Base-by-base conservation (phyloP, 2,113 vertebrate genomes). In the Trematomus loennbergii region DNA sequence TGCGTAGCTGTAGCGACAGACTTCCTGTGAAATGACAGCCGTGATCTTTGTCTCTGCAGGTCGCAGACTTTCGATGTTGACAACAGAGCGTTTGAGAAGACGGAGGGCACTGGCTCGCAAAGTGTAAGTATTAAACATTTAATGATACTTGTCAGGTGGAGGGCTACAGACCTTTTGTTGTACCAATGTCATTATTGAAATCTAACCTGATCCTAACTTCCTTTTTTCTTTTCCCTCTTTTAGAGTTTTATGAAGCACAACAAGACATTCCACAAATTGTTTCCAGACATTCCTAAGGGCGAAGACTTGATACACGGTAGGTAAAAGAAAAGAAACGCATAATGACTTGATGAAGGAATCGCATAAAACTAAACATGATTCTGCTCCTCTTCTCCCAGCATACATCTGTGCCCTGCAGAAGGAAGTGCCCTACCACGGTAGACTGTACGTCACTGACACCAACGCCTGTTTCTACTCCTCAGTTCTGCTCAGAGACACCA, bases 351-450 rank as follows among this genome's bases (percentile, higher is more conserved):
- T 49, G 4, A n/a, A 1, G n/a, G 0, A 15, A 29, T 6, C 18
- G 5, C 43, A 4, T 77, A 1, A 29, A 67, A n/a, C 49, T 74
- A 36, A 58, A 43, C 69, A 0, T n/a, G 6, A 25, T 9, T 40
- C 45, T 72, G 60, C 2, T 16, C 53, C 20, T 0, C 22, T 73
- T 74, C 15, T 66, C 46, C 50, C 78, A 96, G 96, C 95, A 33
- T 97, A 96, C 89, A 90, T 96, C 29, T 97, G 97, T 11, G 95
- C 97, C 60, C 95, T 97, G 92, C 96, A 97, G 82, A 94, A 91
- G 74, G 97, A 97, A 71, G 94, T 97, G 71, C 95, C 95, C 60
- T 97, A 96, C 81, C 96, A 96, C 0, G 96, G 97, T 58, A 94
- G 94, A 45, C 94, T 97, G 18, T 97, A 96, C 33, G 57, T 97